A percentile compares a stretch with the other conserved stretches of the same genome.
Evolutionary conservation across 2,113 vertebrate species (phyloP).

Genomic region (Chloropsis hardwickii): DNA sequence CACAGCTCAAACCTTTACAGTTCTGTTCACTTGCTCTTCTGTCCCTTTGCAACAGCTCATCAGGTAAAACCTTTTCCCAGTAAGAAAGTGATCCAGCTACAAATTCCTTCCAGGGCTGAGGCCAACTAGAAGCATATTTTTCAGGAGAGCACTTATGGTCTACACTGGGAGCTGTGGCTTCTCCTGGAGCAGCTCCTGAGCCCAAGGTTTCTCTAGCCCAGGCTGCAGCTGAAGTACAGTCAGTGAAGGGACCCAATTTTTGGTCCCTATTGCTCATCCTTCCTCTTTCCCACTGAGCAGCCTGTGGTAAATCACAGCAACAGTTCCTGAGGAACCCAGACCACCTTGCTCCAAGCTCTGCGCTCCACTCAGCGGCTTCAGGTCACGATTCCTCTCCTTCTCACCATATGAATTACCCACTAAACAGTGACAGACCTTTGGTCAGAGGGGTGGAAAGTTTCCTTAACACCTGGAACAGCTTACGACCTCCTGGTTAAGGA

Average conservation of each 20-base stretch:
- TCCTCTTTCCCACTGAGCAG: not conserved
- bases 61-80: not conserved
- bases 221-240: not conserved
- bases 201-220: not conserved
- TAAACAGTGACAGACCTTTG: conserved; percentile 29
- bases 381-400: conserved; percentile 35
- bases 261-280: not conserved
- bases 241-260: not conserved
- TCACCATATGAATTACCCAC: conserved; percentile 51
- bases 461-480: conserved; percentile 59
- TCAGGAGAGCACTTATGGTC: not conserved
- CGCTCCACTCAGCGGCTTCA: not conserved
- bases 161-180: not conserved
- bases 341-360: not conserved
- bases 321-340: not conserved
- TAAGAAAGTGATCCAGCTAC: not conserved
- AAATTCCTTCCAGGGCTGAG: not conserved
- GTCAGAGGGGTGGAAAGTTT: conserved; percentile 42
- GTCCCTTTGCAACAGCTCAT: not conserved
- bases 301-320: not conserved
- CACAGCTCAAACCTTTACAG: not conserved
- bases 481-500: not conserved
- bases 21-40: not conserved
- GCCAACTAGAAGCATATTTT: not conserved
- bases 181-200: not conserved